phyloP scores from a whole-genome alignment of 2,888 invertebrate species.

The Dynastes maya region DNA sequence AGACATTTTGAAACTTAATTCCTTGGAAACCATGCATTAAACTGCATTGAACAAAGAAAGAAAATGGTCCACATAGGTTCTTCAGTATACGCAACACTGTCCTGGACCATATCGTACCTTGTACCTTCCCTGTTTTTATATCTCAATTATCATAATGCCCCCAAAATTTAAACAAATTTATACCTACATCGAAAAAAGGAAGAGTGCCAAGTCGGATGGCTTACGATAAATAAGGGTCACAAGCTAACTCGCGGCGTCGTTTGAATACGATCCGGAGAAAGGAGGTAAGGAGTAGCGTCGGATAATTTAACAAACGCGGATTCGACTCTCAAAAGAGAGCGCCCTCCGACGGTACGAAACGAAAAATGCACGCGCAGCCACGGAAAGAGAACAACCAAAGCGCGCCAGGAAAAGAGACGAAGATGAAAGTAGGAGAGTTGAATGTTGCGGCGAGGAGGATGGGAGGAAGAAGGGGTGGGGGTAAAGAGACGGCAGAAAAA shows the following conservation, averaged over 20 bases:
- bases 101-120: no score
- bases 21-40: no score
- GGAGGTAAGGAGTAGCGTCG: not conserved
- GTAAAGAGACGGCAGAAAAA: conserved; percentile 27
- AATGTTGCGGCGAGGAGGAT: not conserved
- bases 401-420: not conserved
- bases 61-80: no score
- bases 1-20: no score
- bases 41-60: no score
- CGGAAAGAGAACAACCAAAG: not conserved
- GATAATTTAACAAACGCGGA: conserved; percentile 31
- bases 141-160: not conserved
- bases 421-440: not conserved
- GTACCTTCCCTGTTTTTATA: not conserved
- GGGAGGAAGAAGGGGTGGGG: not conserved
- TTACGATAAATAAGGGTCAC: conserved; percentile 6
- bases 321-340: conserved; percentile 28
- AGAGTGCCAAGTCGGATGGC: conserved; percentile 3
- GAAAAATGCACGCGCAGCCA: not conserved
- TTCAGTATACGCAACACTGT: no score
- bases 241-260: not conserved
- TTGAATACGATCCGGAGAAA: conserved; percentile 12
- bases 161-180: not conserved
- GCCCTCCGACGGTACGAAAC: not conserved
- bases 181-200: not conserved